These are phyloP conservation scores for Drosophila subobscura DNA, from an alignment of 1,140 invertebrate genomes.

Conservation along the genomic window DNA sequence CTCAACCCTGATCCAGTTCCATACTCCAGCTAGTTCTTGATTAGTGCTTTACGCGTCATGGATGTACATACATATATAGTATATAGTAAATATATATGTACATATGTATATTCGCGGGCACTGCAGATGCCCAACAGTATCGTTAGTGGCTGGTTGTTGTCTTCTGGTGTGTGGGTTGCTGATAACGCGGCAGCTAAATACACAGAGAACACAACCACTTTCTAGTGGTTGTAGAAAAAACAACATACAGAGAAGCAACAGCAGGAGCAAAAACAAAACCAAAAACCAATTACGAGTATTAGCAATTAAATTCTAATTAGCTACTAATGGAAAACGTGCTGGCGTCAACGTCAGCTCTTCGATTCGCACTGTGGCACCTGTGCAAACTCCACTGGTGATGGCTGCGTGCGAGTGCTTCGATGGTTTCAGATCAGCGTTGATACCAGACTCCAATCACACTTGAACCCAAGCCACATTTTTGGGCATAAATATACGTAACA, in stretches of 20 bases:
- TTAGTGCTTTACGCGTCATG: background rate
- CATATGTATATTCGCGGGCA: no score
- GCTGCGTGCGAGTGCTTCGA: no score
- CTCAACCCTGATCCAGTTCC: slow-evolving; percentile 26
- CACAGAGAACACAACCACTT: background rate
- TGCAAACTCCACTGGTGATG: slow-evolving; percentile 35
- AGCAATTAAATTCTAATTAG: slow-evolving; percentile 66
- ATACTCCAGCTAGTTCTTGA: slow-evolving; percentile 9
- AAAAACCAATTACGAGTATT: slow-evolving; percentile 18
- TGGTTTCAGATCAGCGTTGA: no score
- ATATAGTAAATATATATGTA: no score
- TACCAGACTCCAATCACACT: slow-evolving; percentile 25
- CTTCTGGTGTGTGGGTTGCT: slow-evolving; percentile 6
- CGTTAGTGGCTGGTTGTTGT: no score
- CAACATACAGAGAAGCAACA: background rate
- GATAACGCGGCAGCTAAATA: slow-evolving; percentile 6
- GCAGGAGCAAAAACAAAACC: slow-evolving; percentile 1
- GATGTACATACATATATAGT: no score
- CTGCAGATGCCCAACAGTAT: no score
- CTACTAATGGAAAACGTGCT: slow-evolving; percentile 58
- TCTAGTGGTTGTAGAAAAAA: slow-evolving; percentile 6
- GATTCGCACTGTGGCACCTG: slow-evolving; percentile 37
- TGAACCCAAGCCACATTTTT: slow-evolving; percentile 26
- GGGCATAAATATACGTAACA: background rate
- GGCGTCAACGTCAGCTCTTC: slow-evolving; percentile 41